These are phyloP conservation scores for Rattus rattus DNA, from an alignment of 2,113 vertebrate species.

Conservation along the genomic window DNA sequence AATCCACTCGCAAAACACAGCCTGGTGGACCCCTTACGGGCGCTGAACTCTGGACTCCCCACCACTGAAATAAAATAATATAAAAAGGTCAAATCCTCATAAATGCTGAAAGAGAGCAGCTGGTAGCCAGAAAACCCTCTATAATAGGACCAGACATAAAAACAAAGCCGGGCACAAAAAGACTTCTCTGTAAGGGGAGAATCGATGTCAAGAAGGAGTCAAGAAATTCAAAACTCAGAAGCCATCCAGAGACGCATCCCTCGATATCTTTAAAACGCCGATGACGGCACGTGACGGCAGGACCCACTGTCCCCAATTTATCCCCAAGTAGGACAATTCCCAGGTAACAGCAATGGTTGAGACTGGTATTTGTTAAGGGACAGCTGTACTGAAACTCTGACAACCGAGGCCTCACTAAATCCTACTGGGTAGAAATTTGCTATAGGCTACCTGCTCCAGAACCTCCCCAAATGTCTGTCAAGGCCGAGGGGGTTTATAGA, in stretches of 20 bases:
- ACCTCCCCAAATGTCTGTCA: neutral
- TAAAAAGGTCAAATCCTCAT: slow-evolving; percentile 49
- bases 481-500: neutral
- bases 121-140: slow-evolving; percentile 72
- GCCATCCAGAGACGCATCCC: neutral
- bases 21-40: slow-evolving; percentile 67
- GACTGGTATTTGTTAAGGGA: neutral
- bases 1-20: slow-evolving; percentile 76
- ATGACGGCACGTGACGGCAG: neutral
- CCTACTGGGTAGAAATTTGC: neutral
- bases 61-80: slow-evolving; percentile 58
- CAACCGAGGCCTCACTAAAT: neutral
- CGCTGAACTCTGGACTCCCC: slow-evolving; percentile 77
- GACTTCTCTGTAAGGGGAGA: neutral
- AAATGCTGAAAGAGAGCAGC: slow-evolving; percentile 62
- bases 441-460: neutral
- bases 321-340: neutral
- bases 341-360: neutral
- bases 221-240: slow-evolving; percentile 3
- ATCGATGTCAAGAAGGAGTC: neutral
- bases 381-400: neutral
- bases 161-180: slow-evolving; percentile 38
- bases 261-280: neutral
- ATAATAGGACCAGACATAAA: slow-evolving; percentile 61
- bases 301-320: neutral